Conservation (phyloP, 2,113 vertebrate species). For the Cynopterus brachyotis region DNA sequence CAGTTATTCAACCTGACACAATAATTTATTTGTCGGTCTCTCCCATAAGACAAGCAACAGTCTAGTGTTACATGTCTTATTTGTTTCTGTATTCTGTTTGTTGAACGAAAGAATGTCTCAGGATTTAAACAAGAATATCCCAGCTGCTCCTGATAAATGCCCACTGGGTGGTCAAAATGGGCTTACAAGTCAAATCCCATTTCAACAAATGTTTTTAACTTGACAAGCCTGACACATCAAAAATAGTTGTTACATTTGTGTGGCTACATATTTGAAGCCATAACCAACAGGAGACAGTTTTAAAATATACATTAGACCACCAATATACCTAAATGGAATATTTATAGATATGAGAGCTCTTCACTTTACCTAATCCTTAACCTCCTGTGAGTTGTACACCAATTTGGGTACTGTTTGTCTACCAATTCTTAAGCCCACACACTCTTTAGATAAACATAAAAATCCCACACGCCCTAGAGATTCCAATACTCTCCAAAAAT, state of each 20-base stretch:
- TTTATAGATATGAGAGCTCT: background rate
- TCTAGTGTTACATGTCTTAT: background rate
- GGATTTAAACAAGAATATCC: conserved; percentile 30
- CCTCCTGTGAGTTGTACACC: background rate
- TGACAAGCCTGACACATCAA: background rate
- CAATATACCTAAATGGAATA: conserved; percentile 38
- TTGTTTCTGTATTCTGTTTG: background rate
- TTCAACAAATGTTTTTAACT: conserved; percentile 27
- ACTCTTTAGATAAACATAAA: conserved; percentile 2
- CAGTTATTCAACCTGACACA: background rate
- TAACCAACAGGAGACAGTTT: conserved; percentile 11
- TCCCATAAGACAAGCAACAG: background rate
- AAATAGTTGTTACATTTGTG: background rate
- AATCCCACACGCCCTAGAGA: background rate
- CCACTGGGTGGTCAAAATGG: conserved; percentile 8
- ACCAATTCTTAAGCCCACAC: conserved; percentile 45
- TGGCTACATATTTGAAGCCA: background rate
- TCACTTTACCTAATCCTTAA: conserved; percentile 45
- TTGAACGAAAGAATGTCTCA: conserved; percentile 36
- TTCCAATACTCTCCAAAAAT: conserved; percentile 35
- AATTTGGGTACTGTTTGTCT: background rate
- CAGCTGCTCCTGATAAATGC: conserved; percentile 26
- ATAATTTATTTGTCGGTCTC: conserved; percentile 27
- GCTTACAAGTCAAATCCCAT: background rate
- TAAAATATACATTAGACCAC: conserved; percentile 20